phyloP scores from a whole-genome alignment of 2,888 invertebrate genomes.

The Pasiphila rectangulata region DNA sequence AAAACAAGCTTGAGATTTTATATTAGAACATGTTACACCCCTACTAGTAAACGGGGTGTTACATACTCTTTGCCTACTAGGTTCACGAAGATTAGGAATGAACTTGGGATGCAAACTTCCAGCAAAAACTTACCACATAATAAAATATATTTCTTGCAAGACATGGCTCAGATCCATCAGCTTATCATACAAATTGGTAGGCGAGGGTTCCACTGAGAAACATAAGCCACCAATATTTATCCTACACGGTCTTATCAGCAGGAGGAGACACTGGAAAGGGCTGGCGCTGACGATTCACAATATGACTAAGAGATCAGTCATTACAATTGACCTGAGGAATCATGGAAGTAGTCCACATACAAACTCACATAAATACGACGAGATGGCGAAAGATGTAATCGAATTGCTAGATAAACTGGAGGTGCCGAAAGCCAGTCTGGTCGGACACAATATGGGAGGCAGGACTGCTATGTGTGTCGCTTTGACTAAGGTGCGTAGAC shows the following conservation, averaged over 20 bases:
- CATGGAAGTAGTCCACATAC: constrained; percentile 95
- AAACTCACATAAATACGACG: constrained; percentile 84
- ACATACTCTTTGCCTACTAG: too few relatives aligned
- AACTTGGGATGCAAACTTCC: constrained; percentile 11
- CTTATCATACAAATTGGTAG: constrained; percentile 61
- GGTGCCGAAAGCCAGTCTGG: constrained; percentile 81
- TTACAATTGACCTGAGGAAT: constrained; percentile 94
- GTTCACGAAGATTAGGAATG: constrained; percentile 16
- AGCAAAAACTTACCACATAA: constrained; percentile 9
- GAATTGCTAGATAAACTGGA: constrained; percentile 81
- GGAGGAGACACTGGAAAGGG: constrained; percentile 92
- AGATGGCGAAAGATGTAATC: constrained; percentile 87
- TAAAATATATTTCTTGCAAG: constrained; percentile 11
- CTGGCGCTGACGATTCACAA: constrained; percentile 86
- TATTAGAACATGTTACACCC: too few relatives aligned
- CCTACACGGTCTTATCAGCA: constrained; percentile 93
- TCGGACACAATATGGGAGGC: constrained; percentile 97
- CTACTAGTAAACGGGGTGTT: too few relatives aligned
- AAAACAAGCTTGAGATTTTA: too few relatives aligned
- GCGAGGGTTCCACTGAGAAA: constrained; percentile 38
- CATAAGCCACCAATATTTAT: constrained; percentile 66
- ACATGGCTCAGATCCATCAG: constrained; percentile 42
- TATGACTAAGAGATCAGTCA: constrained; percentile 86
- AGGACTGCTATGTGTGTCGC: constrained; percentile 91
- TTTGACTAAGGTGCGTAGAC: constrained; percentile 81